phyloP scores from a whole-genome alignment of 2,797 vertebrate species.

The Gallirallus australis region DNA sequence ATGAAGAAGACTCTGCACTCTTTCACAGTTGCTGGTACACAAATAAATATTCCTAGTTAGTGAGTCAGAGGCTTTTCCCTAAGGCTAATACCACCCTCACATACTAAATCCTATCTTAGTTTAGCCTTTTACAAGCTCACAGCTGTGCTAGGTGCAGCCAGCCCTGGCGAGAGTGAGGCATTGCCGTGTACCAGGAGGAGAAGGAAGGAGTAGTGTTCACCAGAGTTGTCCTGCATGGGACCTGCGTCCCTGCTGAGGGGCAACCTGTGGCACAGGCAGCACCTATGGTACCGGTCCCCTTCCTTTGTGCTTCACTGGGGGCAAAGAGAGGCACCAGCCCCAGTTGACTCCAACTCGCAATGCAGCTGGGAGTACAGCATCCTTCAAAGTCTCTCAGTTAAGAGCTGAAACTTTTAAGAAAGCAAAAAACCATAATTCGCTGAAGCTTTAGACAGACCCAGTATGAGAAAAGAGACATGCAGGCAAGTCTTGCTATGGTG shows the following conservation, averaged over 20 bases:
- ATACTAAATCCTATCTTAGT: not conserved
- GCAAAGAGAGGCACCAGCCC: not conserved
- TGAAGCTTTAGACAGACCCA: not conserved
- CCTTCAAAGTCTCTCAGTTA: not conserved
- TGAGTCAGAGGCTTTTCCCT: not conserved
- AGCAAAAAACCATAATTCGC: not conserved
- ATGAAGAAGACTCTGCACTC: not conserved
- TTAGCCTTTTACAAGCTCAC: not conserved
- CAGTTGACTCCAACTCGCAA: not conserved
- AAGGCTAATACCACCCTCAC: not conserved
- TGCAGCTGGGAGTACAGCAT: not conserved
- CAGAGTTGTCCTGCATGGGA: not conserved
- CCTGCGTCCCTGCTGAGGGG: not conserved
- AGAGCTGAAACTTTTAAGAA: not conserved
- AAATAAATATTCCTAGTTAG: not conserved
- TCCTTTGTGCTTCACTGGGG: not conserved
- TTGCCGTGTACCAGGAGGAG: not conserved
- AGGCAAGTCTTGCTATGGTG: not conserved
- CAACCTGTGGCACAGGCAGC: not conserved
- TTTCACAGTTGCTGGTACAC: not conserved
- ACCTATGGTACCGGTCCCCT: not conserved
- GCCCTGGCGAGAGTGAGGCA: not conserved
- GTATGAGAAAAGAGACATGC: not conserved
- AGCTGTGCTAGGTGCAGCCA: not conserved
- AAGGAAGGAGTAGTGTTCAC: not conserved